Conservation (phyloP, 1,140 invertebrate genomes). For the Philopotamus ludificatus region DNA sequence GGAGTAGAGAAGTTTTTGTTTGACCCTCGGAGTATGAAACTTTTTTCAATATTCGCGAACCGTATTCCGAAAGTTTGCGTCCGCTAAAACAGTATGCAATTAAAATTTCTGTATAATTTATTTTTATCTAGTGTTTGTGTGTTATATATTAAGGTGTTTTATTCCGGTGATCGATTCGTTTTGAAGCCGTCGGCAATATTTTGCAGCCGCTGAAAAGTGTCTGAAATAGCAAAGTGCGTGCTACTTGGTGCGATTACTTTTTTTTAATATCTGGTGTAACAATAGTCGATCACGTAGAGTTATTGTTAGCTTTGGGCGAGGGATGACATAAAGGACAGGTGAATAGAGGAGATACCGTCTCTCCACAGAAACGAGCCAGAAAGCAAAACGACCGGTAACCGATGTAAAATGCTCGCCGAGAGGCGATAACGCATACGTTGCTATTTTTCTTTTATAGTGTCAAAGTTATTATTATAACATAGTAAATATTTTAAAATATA, state of each 20-base stretch:
- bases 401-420: no score
- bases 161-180: no score
- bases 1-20: not conserved
- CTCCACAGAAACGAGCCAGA: no score
- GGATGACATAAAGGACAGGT: conserved; percentile 14
- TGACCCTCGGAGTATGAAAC: not conserved
- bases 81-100: not conserved
- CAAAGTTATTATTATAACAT: no score
- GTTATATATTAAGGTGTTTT: not conserved
- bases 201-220: not conserved
- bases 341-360: conserved; percentile 4
- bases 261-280: conserved; percentile 18
- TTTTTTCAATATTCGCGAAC: not conserved
- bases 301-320: not conserved
- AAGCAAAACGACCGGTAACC: no score
- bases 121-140: not conserved
- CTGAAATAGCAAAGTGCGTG: conserved; percentile 2
- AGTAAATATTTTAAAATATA: no score
- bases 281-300: conserved; percentile 3
- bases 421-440: no score
- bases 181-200: no score
- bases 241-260: conserved; percentile 6
- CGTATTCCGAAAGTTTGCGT: not conserved
- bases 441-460: no score
- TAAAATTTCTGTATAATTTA: not conserved